Percentiles rank a stretch among this genome's conserved stretches.
These are phyloP conservation scores for Zaprionus vittiger DNA, from an alignment of 1,140 invertebrate genomes.

Conservation along the genomic window DNA sequence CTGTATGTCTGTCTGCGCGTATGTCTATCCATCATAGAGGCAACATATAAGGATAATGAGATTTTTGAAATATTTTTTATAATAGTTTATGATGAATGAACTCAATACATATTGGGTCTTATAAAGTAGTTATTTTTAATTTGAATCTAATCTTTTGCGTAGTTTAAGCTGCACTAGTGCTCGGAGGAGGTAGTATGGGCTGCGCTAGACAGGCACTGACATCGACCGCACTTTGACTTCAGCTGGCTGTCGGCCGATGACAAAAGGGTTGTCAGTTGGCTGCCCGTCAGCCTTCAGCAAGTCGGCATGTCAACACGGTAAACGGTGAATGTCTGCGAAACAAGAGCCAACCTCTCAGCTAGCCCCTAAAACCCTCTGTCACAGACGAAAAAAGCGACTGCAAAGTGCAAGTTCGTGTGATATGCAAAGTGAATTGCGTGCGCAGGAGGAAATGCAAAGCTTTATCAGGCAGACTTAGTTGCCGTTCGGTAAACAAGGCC, in stretches of 20 bases:
- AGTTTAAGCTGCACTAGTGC: not conserved
- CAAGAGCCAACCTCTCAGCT: conserved; percentile 40
- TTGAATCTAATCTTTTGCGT: not conserved
- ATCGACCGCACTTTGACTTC: not conserved
- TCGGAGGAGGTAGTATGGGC: not conserved
- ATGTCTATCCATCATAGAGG: too few relatives aligned
- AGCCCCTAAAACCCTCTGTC: conserved; percentile 4
- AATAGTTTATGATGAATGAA: not conserved
- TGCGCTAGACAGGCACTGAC: conserved; percentile 19
- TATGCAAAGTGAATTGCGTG: conserved; percentile 68
- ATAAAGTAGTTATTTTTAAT: not conserved
- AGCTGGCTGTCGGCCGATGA: conserved; percentile 31
- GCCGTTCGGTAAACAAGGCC: conserved; percentile 46
- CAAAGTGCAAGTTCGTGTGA: conserved; percentile 81
- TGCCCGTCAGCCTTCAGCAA: conserved; percentile 50
- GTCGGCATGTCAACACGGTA: conserved; percentile 74
- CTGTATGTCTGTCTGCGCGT: too few relatives aligned
- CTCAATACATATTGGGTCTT: not conserved
- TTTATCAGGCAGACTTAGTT: conserved; percentile 12
- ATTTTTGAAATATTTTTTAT: too few relatives aligned
- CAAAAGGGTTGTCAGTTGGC: conserved; percentile 62
- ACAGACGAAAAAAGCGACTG: conserved; percentile 47
- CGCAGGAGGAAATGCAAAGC: not conserved
- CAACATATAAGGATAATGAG: too few relatives aligned
- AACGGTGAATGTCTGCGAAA: conserved; percentile 74